Base-by-base conservation (phyloP, 2,113 vertebrate genomes). In the Crotalus helleri region DNA sequence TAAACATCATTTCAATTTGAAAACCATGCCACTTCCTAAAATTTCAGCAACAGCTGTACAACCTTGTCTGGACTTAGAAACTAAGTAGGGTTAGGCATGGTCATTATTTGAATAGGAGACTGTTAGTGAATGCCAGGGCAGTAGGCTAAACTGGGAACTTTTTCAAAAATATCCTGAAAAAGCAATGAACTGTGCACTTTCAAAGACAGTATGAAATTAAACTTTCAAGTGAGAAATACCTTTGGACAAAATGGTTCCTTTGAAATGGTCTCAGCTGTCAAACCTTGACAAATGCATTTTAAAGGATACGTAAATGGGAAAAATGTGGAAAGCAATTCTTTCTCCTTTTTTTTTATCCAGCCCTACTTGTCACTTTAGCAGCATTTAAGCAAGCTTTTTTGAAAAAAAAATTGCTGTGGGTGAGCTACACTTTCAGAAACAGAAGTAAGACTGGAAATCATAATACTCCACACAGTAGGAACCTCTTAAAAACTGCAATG, bases 371-470 rank as follows among this genome's bases (percentile, higher is more conserved):
- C 23, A 89, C 49, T 91, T 55, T 86, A 58, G 74, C 51, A 89
- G 57, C 23, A 92, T 64, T 89, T 61, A 89, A 89, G 49, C 46
- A 64, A 44, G 33, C 44, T 87, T 87, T 54, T 53, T 39, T 1
- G 49, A 8, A 9, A 19, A 74, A n/a, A 88, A 57, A n/a, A 54
- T 10, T 92, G 92, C 61, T 61, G 46, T 87, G 46, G 89, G 91
- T 55, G n/a, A 91, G 89, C 88, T 57, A 39, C 57, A 81, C 33
- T 33, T 64, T 39, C 24, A 26, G 21, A 33, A 12, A n/a, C 24
- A 93, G 87, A 91, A n/a, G n/a, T 58, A 89, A 44, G n/a, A 54
- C 87, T 90, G 49, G 53, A 86, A 93, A 92, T 23, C 55, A 64
- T 86, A 92, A 91, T 90, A 46, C 5, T 44, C 23, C 51, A 49